Base-by-base conservation (phyloP, 2,888 invertebrate species). In the Lepidocyrtoides sp. region DNA sequence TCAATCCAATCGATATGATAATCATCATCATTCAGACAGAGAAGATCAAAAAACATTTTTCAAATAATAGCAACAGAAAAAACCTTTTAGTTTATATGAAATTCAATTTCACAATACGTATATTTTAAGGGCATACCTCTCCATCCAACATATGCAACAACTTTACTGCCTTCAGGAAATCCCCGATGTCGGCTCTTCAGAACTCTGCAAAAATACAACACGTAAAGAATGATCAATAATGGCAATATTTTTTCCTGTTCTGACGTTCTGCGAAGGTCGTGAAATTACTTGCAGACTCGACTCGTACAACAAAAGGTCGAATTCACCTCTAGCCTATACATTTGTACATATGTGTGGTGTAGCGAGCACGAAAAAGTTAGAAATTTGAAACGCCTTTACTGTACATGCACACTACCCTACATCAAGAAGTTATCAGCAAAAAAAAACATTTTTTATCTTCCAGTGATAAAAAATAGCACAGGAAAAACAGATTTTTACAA, bases 141-240 rank as follows among this genome's bases (percentile, higher is more conserved):
- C 92, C 92, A 92, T 63, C 91, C 91, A 12, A 91, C 91, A 77
- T 93, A 94, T 8, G 93, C 94, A 10, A 93, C 83, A 23, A 94
- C 94, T 92, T 93, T 93, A 14, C 90, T 90, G 60, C 93, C 94
- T 90, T 94, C 94, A 14, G 92, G 91, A 82, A 93, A 94, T 57
- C 90, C 72, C 4, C 92, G 83, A 82, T 94, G 89, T 36, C 93
- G 93, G 54, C 93, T 93, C 69, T 94, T 93, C 72, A 94, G 41
- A 17, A 94, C 94, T 82, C 94, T 94, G 89, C 3, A 72, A 17
- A 85, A 72, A 79, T 10, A 57, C 32, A 54, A 20, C 60, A 63
- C 29, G 63, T 82, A 41, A n/a, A 82, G 63, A 82, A 82, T 82
- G 63, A 63, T 63, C 82, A 82, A 63, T 60, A 63, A 44, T 5